These are phyloP conservation scores for Melopsittacus undulatus DNA, from an alignment of 2,797 vertebrate genomes.

Conservation along the genomic window DNA sequence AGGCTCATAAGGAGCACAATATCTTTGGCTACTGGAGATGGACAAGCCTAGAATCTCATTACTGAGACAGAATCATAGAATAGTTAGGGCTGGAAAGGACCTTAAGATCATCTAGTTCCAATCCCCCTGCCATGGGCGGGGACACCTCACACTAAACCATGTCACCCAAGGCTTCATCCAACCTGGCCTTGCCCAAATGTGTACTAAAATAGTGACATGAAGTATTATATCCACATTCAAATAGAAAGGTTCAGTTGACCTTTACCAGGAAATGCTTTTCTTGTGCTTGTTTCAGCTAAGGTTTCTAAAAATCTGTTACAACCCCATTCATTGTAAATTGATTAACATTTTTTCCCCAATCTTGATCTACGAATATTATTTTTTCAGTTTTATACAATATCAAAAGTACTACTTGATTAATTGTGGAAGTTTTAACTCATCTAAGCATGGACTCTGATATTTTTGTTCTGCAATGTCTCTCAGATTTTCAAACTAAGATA, in stretches of 20 bases:
- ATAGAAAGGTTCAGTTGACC: background rate
- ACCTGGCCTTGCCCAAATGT: background rate
- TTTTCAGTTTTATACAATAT: background rate
- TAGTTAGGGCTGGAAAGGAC: too few species aligned
- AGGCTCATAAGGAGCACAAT: background rate
- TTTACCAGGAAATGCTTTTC: background rate
- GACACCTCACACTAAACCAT: too few species aligned
- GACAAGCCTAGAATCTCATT: background rate
- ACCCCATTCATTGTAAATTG: background rate
- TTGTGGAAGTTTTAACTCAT: background rate
- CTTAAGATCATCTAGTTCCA: too few species aligned
- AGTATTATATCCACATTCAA: background rate
- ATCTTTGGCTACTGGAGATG: background rate
- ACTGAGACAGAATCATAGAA: background rate
- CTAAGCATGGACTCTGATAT: background rate
- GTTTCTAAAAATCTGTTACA: background rate
- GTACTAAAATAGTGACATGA: background rate
- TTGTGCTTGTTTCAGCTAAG: background rate
- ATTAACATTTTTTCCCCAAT: background rate
- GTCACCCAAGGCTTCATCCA: too few species aligned
- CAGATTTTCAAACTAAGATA: background rate
- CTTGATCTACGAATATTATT: background rate
- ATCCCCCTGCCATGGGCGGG: too few species aligned
- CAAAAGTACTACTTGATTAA: background rate
- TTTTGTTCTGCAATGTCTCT: background rate